Evolutionary conservation across 2,888 invertebrate genomes (phyloP), one percentile per base, ranked within the genome.

Genomic region (Mechanitis messenoides): DNA sequence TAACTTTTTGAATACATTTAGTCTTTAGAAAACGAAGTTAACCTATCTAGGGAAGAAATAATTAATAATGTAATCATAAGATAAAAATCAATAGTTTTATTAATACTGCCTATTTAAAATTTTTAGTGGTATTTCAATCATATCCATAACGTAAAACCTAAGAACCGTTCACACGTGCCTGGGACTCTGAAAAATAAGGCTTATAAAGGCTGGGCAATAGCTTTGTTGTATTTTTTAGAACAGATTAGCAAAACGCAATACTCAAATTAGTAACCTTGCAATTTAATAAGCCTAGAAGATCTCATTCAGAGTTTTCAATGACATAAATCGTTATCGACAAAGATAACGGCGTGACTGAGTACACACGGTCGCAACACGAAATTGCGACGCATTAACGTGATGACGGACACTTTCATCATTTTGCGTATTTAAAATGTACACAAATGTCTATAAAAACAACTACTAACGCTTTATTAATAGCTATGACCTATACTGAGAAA

Each of bases 351-450:
- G 75, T 80, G 82, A 83, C 83, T 80, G 66, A 69, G 66, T 66
- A 86, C 80, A 83, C 82, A 82, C 81, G 66, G 64, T 85, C 80
- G 84, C 82, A 82, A 80, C 78, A 79, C 73, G 72, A 83, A 86
- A 84, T 81, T 87, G 83, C 87, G 85, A 87, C 87, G 88, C 87
- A 89, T 79, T 83, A 81, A 71, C 72, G 72, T 71, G 78, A 76
- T 75, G 62, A 31, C 12, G 28, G 47, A 20, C 56, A 47, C 45
- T 55, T 33, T 33, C 54, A 3, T 53, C 46, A 61, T 38, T n/a
- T 47, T 50, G 47, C 31, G 31, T 50, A 31, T 28, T n/a, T 50
- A 50, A 50, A 50, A 31, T 9, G 6, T 50, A 50, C 50, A 31
- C 11, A 3, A 31, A 50, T 7, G 6, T 7, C 7, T 50, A 50